A percentile compares a stretch with the other conserved stretches of the same genome.
Evolutionary conservation across 2,797 vertebrate species (phyloP).

Genomic region (Odontamblyopus rebecca): DNA sequence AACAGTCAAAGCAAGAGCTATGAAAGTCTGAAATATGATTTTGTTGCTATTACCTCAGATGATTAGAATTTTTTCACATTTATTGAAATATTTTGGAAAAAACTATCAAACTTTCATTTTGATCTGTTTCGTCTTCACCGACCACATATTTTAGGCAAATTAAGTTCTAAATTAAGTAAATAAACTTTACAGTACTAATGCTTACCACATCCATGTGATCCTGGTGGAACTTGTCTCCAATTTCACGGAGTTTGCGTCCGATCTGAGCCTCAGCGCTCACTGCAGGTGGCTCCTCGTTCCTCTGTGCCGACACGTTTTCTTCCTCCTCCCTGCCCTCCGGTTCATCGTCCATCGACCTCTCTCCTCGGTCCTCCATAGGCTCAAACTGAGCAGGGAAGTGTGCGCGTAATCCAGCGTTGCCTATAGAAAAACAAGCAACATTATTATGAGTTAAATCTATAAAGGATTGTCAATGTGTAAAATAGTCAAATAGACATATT

Average conservation of each 20-base stretch:
- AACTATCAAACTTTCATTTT: neutral
- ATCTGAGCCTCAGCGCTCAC: conserved; percentile 75
- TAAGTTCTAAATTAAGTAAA: conserved; percentile 9
- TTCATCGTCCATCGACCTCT: conserved; percentile 51
- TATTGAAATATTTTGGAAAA: too few species aligned
- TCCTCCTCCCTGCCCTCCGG: conserved; percentile 58
- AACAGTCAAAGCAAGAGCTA: neutral
- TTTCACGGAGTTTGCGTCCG: conserved; percentile 80
- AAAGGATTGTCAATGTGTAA: conserved; percentile 18
- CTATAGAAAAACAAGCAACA: conserved; percentile 38
- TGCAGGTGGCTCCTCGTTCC: conserved; percentile 51
- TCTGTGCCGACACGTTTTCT: conserved; percentile 55
- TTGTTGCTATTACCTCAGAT: neutral
- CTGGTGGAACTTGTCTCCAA: conserved; percentile 82
- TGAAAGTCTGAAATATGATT: neutral
- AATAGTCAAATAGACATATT: conserved; percentile 10
- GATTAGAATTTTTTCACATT: neutral
- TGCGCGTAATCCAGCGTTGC: conserved; percentile 70
- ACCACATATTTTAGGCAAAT: neutral
- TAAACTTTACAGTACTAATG: neutral
- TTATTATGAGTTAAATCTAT: conserved; percentile 9
- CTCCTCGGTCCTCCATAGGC: conserved; percentile 70
- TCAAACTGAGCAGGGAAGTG: conserved; percentile 74
- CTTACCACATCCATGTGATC: conserved; percentile 81
- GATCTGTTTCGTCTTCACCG: neutral